Evolutionary conservation across 2,888 invertebrate species (phyloP).

Genomic region (Nycteola revayana): DNA sequence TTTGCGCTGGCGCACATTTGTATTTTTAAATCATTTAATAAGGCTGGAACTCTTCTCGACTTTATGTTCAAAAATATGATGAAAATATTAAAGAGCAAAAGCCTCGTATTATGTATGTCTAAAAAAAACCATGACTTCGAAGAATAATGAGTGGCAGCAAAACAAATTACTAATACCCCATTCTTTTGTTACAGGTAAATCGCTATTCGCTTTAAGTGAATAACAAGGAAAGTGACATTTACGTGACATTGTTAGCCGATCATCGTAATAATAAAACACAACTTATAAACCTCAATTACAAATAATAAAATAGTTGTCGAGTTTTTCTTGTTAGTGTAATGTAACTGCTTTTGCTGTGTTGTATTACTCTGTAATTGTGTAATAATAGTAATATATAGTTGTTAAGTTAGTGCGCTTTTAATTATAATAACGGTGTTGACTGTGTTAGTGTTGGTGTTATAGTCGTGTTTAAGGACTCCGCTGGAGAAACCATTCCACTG

Average conservation of each 20-base stretch:
- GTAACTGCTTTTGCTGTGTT: constrained; percentile 25
- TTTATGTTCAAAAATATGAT: too few relatives aligned
- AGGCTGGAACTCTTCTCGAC: too few relatives aligned
- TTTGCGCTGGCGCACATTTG: too few relatives aligned
- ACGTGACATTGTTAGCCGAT: constrained; percentile 47
- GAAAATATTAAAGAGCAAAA: too few relatives aligned
- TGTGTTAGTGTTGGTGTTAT: constrained; percentile 29
- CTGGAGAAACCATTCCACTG: too few relatives aligned
- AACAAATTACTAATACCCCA: constrained; percentile 16
- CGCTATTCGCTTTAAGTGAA: constrained; percentile 32
- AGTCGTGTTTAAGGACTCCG: constrained; percentile 17
- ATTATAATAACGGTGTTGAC: constrained; percentile 10
- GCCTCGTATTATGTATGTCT: too few relatives aligned
- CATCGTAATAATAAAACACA: constrained; percentile 34
- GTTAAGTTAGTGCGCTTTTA: constrained; percentile 20
- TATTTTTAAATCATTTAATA: too few relatives aligned
- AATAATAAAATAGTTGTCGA: constrained; percentile 26
- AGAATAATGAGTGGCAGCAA: neutral
- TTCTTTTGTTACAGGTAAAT: constrained; percentile 45
- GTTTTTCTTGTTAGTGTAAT: constrained; percentile 24
- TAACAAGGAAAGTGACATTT: constrained; percentile 52
- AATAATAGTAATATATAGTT: constrained; percentile 9
- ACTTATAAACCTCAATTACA: constrained; percentile 48
- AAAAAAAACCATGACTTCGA: too few relatives aligned
- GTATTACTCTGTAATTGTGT: constrained; percentile 20